Conservation (phyloP, 2,888 invertebrate genomes). For the Epsilonema sp. region DNA sequence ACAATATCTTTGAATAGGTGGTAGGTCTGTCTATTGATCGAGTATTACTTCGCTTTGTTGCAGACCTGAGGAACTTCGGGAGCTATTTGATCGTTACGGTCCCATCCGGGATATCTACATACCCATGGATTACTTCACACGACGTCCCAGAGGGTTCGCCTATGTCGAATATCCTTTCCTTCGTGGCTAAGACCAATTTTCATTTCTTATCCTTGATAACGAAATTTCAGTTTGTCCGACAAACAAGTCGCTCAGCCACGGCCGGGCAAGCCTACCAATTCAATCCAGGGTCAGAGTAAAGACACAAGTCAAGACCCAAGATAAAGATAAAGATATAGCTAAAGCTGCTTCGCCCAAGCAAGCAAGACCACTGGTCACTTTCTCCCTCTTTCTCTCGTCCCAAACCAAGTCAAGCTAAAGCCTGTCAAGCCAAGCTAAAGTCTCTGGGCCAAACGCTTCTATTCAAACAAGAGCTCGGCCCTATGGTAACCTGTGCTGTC, state of each 20-base stretch:
- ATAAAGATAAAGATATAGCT: neutral
- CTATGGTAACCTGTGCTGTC: neutral
- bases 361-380: too few relatives aligned
- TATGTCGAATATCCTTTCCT: slow-evolving; percentile 38
- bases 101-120: slow-evolving; percentile 36
- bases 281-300: neutral
- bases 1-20: too few relatives aligned
- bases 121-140: slow-evolving; percentile 35
- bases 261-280: too few relatives aligned
- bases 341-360: neutral
- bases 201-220: too few relatives aligned
- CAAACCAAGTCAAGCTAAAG: too few relatives aligned
- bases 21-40: too few relatives aligned
- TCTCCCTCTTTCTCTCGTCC: too few relatives aligned
- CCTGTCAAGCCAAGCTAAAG: neutral
- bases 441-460: neutral
- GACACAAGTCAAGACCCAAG: neutral
- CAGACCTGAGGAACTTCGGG: slow-evolving; percentile 34
- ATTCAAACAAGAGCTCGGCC: neutral
- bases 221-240: neutral
- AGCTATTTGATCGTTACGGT: slow-evolving; percentile 36
- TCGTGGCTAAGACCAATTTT: too few relatives aligned
- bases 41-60: too few relatives aligned
- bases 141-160: slow-evolving; percentile 34
- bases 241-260: too few relatives aligned